Evolutionary conservation across 2,113 vertebrate species (phyloP).

Genomic region (Lophura nycthemera): DNA sequence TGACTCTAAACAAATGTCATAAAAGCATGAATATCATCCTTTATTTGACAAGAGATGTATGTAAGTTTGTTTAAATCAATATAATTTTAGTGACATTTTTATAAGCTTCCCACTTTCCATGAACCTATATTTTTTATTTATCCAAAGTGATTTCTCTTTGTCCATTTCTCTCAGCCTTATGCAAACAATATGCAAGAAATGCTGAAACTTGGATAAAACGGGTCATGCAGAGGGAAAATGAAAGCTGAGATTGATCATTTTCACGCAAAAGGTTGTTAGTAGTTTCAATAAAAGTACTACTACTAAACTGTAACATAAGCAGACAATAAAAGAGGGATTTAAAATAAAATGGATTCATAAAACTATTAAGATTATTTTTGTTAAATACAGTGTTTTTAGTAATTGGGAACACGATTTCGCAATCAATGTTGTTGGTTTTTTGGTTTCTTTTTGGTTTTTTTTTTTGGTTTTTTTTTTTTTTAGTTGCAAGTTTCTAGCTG

Average conservation of each 20-base stretch:
- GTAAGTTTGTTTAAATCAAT: constrained; percentile 80
- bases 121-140: constrained; percentile 77
- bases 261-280: constrained; percentile 71
- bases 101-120: constrained; percentile 75
- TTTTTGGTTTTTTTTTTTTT: constrained; percentile 30
- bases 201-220: constrained; percentile 81
- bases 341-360: constrained; percentile 75
- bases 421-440: constrained; percentile 64
- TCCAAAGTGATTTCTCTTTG: constrained; percentile 77
- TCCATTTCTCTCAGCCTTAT: constrained; percentile 82
- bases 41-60: constrained; percentile 79
- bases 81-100: constrained; percentile 78
- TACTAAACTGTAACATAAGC: constrained; percentile 73
- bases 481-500: constrained; percentile 64
- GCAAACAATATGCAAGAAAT: constrained; percentile 82
- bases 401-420: constrained; percentile 72
- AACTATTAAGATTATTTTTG: constrained; percentile 77
- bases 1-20: constrained; percentile 84
- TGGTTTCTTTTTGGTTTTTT: constrained; percentile 32
- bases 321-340: constrained; percentile 76
- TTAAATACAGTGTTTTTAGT: constrained; percentile 77
- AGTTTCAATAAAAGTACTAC: constrained; percentile 65
- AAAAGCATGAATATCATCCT: constrained; percentile 77
- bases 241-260: constrained; percentile 77
- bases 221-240: constrained; percentile 78